phyloP scores from a whole-genome alignment of 2,888 invertebrate genomes.

The Spisula subtruncata region DNA sequence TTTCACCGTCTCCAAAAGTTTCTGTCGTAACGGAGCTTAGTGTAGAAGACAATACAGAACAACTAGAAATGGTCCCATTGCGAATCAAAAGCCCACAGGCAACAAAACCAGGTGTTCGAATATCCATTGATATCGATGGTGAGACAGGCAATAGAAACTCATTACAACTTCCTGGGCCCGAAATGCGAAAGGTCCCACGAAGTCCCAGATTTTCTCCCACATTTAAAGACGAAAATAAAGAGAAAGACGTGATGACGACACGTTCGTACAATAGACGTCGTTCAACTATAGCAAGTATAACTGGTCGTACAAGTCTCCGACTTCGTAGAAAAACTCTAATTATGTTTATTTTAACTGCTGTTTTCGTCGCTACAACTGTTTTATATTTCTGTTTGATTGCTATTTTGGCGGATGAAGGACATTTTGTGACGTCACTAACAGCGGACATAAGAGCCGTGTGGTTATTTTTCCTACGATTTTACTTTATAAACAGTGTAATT shows the following conservation, averaged over 20 bases:
- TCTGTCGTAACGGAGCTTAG: neutral
- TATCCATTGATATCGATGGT: neutral
- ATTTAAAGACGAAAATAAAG: neutral
- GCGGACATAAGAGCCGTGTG: slow-evolving; percentile 53
- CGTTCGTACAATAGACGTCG: slow-evolving; percentile 52
- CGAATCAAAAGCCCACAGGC: neutral
- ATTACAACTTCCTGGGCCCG: slow-evolving; percentile 27
- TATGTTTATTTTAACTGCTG: slow-evolving; percentile 67
- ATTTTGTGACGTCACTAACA: slow-evolving; percentile 47
- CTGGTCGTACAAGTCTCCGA: slow-evolving; percentile 41
- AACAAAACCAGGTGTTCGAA: neutral
- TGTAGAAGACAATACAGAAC: neutral
- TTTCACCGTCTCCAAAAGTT: neutral
- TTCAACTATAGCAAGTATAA: slow-evolving; percentile 55
- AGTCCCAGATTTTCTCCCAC: slow-evolving; percentile 17
- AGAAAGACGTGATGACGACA: neutral
- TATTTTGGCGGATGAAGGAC: slow-evolving; percentile 43
- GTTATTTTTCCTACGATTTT: slow-evolving; percentile 69
- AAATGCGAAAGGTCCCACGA: slow-evolving; percentile 16
- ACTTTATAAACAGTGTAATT: slow-evolving; percentile 69
- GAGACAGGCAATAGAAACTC: slow-evolving; percentile 31
- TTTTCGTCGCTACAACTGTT: slow-evolving; percentile 63
- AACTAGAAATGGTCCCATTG: slow-evolving; percentile 30
- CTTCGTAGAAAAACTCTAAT: slow-evolving; percentile 69
- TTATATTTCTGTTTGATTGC: slow-evolving; percentile 64